Conservation (phyloP, 2,888 invertebrate genomes). For the Mesochorus sp. region DNA sequence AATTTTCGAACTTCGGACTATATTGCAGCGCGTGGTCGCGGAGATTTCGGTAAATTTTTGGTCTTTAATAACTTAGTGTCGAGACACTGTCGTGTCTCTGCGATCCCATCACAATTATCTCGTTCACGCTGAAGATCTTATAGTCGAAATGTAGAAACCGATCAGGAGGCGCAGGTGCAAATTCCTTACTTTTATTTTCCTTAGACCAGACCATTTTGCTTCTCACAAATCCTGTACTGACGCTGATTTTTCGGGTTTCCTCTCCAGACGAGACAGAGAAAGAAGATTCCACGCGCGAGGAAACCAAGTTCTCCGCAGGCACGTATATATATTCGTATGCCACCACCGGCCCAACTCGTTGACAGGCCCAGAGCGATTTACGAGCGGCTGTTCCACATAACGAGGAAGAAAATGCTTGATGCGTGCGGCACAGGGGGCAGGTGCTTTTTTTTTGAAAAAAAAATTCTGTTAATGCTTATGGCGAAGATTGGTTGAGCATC, state of each 20-base stretch:
- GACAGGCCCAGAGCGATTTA: constrained; percentile 63
- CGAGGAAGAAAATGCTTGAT: constrained; percentile 61
- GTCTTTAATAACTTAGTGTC: too few species aligned
- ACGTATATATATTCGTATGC: too few species aligned
- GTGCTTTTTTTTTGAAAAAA: constrained; percentile 56
- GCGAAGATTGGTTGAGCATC: background rate
- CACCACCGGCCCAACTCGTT: constrained; percentile 48
- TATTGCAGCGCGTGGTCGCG: too few species aligned
- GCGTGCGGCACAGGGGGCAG: constrained; percentile 45
- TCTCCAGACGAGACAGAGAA: constrained; percentile 20
- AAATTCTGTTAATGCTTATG: constrained; percentile 39
- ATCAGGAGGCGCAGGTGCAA: constrained; percentile 35
- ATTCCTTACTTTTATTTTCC: background rate
- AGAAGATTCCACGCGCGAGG: constrained; percentile 31
- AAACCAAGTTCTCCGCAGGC: too few species aligned
- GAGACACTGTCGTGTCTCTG: background rate
- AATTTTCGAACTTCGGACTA: too few species aligned
- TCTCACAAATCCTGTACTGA: constrained; percentile 23
- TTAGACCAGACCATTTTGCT: background rate
- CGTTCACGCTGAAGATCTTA: background rate
- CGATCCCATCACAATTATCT: background rate
- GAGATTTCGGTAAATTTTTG: too few species aligned
- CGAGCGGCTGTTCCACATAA: constrained; percentile 63
- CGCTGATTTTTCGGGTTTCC: constrained; percentile 50
- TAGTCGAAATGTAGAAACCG: background rate